These are phyloP conservation scores for Urosaurus nigricauda DNA, from an alignment of 2,797 vertebrate genomes.

Conservation along the genomic window DNA sequence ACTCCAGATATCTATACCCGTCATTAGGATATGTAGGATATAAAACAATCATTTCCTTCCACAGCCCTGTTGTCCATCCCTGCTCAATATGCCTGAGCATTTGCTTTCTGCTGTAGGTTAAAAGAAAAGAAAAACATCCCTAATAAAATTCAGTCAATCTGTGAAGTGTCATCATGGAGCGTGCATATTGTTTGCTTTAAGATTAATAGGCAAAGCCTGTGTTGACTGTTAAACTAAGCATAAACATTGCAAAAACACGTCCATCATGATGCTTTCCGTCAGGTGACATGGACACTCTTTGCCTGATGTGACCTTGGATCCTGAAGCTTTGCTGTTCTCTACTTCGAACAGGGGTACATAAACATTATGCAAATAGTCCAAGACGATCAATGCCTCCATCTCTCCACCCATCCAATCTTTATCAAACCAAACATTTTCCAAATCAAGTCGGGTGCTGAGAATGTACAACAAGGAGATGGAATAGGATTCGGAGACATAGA, in stretches of 20 bases:
- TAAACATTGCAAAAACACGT: constrained; percentile 69
- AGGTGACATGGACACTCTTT: constrained; percentile 58
- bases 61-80: too few relatives aligned
- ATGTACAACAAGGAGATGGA: too few relatives aligned
- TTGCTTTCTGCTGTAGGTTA: not conserved
- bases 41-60: not conserved
- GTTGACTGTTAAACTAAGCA: constrained; percentile 72
- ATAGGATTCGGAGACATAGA: too few relatives aligned
- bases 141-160: constrained; percentile 21
- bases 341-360: constrained; percentile 61
- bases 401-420: not conserved
- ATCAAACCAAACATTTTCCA: constrained; percentile 1
- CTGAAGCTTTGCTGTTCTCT: constrained; percentile 67
- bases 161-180: constrained; percentile 50
- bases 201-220: constrained; percentile 74
- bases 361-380: constrained; percentile 61
- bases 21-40: too few relatives aligned
- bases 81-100: not conserved
- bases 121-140: not conserved
- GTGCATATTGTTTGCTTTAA: constrained; percentile 69
- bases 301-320: constrained; percentile 66
- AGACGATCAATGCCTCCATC: not conserved
- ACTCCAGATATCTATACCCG: too few relatives aligned
- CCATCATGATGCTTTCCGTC: constrained; percentile 56
- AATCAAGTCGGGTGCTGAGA: not conserved